Evolutionary conservation across 2,888 invertebrate genomes (phyloP), one percentile per base, ranked within the genome.

Genomic region (Aphelenchoides bicaudatus): DNA sequence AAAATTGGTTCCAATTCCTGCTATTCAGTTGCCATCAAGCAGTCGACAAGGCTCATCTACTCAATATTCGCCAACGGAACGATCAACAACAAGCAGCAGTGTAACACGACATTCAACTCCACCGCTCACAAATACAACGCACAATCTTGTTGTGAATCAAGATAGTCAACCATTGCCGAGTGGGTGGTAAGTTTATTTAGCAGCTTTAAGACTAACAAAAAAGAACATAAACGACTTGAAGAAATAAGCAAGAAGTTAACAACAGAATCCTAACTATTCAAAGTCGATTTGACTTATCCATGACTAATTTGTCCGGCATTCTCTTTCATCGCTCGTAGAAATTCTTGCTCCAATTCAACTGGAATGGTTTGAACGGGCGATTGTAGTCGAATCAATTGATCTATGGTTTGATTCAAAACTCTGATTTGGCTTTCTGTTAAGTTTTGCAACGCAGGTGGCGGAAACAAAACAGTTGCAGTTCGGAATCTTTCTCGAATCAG

Each of bases 81-180:
- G 43, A 19, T 43, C 43, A 6, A 43, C 43, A 2, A 3, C 27
- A 2, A 3, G 13, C 57, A 56, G 38, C n/a, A n/a, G n/a, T 19
- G 29, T 19, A 13, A 27, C 53, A 23, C 53, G 1, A 19, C 54
- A 13, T 37, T 37, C 8, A 27, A 56, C 31, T 29, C 39, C 38
- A 27, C 51, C 3, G 25, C 21, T 25, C 37, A 39, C 39, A 21
- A 55, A 10, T 29, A 56, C 57, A 38, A 56, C 25, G 5, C 53
- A 58, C 37, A 58, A 25, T 6, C 23, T 62, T 10, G 47, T 62
- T n/a, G 43, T 62, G 1, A 62, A 61, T 49, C 43, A 30, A 23
- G 63, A 51, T 23, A 51, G 52, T 27, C 21, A 56, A 25, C 58
- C 63, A 27, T 53, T 63, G 21, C 63, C 63, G 4, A 65, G 39